Base-by-base conservation (phyloP, 2,888 invertebrate species). In the Lymantria monacha region DNA sequence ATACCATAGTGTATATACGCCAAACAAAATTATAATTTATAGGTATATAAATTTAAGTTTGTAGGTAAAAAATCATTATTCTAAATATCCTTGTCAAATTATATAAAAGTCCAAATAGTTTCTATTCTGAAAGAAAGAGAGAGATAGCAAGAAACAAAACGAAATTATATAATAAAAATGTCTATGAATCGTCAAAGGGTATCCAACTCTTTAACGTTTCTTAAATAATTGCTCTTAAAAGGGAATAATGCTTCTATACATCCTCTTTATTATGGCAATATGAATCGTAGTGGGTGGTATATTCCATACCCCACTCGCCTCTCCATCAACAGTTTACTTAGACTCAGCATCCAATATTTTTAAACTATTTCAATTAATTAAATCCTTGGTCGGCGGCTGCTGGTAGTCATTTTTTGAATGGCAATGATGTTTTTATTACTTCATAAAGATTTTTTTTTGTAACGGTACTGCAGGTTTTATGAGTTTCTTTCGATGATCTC, bases 331-430 rank as follows among this genome's bases (percentile, higher is more conserved):
- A 79, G 74, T 79, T 79, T 80, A 76, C 75, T 76, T 70, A 69
- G 63, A 79, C 73, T 78, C 79, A 80, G 80, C 79, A 70, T 79
- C 78, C 79, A 77, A 79, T 84, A 75, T 75, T 69, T 69, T 70
- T 72, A 72, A 76, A 81, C 72, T 76, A 81, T 85, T 85, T 68
- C 74, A 86, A 87, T 87, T 83, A 87, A 87, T 86, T 81, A 83
- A 74, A 55, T 56, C 49, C 46, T 53, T 55, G 53, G 46, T 52
- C 53, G 51, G 51, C 57, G 59, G 64, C 62, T 73, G 79, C 79
- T 79, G 77, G 83, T 80, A 81, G 82, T 79, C 74, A 83, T 85
- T 83, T 81, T 68, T 83, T 72, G 70, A 74, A 73, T 73, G 69
- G 63, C 61, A 69, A 61, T 55, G 63, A 66, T 61, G 58, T 59